Percentiles rank a stretch among this genome's conserved stretches.
These are phyloP conservation scores for Tolypeutes matacus DNA, from an alignment of 2,797 vertebrate genomes.

Conservation along the genomic window DNA sequence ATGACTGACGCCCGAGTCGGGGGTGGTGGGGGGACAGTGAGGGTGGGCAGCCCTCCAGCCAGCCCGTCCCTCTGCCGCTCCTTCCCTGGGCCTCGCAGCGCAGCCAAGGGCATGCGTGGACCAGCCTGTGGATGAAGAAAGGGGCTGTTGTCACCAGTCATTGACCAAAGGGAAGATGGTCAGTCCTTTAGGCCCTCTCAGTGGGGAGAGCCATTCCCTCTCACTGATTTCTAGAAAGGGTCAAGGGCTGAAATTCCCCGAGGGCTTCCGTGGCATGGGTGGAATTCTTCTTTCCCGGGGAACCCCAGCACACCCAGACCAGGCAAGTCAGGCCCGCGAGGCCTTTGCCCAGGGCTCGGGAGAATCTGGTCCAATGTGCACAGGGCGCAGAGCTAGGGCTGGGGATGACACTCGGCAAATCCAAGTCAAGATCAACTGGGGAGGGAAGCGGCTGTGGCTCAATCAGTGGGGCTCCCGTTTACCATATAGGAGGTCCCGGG, in stretches of 20 bases:
- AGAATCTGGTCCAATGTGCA: neutral
- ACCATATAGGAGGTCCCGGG: too few species aligned
- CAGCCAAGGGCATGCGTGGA: neutral
- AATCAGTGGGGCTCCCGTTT: too few species aligned
- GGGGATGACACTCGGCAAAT: neutral
- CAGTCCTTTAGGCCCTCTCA: neutral
- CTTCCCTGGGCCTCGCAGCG: neutral
- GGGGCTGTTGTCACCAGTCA: neutral
- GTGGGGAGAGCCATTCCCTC: neutral
- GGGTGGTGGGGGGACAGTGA: neutral
- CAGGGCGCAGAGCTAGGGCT: neutral
- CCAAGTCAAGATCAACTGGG: neutral
- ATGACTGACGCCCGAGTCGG: neutral
- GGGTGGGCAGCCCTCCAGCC: neutral
- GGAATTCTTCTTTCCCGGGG: neutral
- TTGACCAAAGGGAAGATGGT: neutral
- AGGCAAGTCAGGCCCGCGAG: accelerated
- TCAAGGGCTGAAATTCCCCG: neutral
- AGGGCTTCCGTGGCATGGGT: neutral
- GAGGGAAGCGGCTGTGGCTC: too few species aligned
- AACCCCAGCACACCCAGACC: neutral
- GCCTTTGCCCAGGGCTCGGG: too few species aligned
- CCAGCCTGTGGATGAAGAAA: neutral
- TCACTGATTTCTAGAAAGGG: slow-evolving; percentile 49
- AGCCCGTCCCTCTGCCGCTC: neutral